Evolutionary conservation across 2,888 invertebrate genomes (phyloP).

Genomic region (Caenorhabditis sp.): DNA sequence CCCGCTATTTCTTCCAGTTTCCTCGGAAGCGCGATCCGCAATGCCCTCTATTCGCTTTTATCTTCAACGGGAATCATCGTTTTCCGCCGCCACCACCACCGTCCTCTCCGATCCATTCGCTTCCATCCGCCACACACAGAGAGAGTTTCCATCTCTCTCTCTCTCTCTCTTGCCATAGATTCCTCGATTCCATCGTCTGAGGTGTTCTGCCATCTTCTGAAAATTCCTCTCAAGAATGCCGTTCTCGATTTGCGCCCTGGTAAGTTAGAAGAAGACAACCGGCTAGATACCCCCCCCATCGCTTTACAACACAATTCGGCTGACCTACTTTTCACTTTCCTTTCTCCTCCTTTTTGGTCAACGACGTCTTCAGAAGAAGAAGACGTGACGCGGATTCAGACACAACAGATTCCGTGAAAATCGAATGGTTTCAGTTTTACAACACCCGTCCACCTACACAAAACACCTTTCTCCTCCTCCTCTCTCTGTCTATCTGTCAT

Average conservation of each 20-base stretch:
- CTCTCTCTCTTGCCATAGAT: conserved; percentile 5
- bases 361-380: not conserved
- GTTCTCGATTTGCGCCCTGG: conserved; percentile 62
- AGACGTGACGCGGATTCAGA: not conserved
- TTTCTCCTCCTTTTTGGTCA: conserved; percentile 1
- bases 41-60: conserved; percentile 54
- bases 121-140: conserved; percentile 35
- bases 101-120: conserved; percentile 23
- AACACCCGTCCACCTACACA: not conserved
- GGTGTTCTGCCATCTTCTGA: not conserved
- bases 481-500: conserved; percentile 1
- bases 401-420: conserved; percentile 3
- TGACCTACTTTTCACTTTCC: conserved; percentile 57
- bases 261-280: conserved; percentile 29
- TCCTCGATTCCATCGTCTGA: conserved; percentile 8
- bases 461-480: conserved; percentile 21
- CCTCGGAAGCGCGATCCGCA: conserved; percentile 32
- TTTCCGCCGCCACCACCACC: not conserved
- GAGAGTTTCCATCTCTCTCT: not conserved
- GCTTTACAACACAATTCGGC: conserved; percentile 29
- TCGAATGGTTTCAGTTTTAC: conserved; percentile 9
- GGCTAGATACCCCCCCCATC: not conserved
- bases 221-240: conserved; percentile 36
- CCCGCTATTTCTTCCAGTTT: not conserved
- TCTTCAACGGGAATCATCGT: conserved; percentile 57